Base-by-base conservation (phyloP, 2,797 vertebrate species). In the Tiaroga cobitis region DNA sequence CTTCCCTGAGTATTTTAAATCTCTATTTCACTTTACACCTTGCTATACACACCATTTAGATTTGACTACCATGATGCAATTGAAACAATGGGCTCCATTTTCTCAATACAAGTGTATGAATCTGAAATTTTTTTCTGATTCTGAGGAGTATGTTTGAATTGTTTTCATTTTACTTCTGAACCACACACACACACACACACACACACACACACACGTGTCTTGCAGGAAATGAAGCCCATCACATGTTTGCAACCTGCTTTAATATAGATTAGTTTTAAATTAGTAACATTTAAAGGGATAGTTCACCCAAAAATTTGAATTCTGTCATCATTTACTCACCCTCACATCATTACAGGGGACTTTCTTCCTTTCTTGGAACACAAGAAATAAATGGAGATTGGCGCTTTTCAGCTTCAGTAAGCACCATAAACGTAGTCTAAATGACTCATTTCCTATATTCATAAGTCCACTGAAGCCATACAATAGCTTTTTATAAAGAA, bases 231-330 rank as follows among this genome's bases (percentile, higher is more conserved):
- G 67, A 24, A 63, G 83, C 83, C 51, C 83, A 61, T 70, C 37
- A n/a, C 21, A 9, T 76, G 46, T 59, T 79, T 84, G 46, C 59
- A 34, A 85, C 6, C 9, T 72, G 39, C 67, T 80, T 70, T 26
- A 39, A n/a, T 26, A 56, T 7, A 77, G 39, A 80, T 59, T 67
- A 80, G 63, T 83, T 43, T 63, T 83, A 83, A 21, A 65, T 32
- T 65, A 26, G 56, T 89, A 79, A 69, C 61, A 65, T 77, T 41
- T 78, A 81, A 78, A 70, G 49, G 67, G 21, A 84, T 51, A 68
- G 74, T 84, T 78, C 37, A 46, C 43, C 19, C n/a, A 61, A 41
- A 59, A 77, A 3, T 5, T 7, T 3, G 16, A 32, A 39, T 65
- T n/a, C 11, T 19, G 29, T 39, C 24, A 15, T 75, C 24, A 67